These are phyloP conservation scores for Lerista edwardsae DNA, from an alignment of 2,797 vertebrate species.

Conservation along the genomic window DNA sequence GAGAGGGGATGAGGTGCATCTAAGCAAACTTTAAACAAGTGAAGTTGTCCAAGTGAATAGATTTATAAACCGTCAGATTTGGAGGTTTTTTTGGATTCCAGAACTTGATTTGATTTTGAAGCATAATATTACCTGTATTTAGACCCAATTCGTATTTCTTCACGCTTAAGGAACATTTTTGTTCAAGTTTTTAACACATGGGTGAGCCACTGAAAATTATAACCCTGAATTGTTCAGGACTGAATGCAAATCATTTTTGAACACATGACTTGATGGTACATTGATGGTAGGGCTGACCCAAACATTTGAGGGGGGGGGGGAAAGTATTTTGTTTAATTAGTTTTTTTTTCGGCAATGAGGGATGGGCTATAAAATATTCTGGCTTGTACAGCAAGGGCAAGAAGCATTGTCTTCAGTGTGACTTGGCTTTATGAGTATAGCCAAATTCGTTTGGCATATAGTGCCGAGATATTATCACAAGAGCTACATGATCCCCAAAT, in stretches of 20 bases:
- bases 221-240: neutral
- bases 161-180: neutral
- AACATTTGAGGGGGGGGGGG: neutral
- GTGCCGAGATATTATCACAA: neutral
- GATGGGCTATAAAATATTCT: neutral
- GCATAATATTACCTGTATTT: neutral
- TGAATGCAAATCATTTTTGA: neutral
- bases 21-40: neutral
- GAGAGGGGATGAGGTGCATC: too few species aligned
- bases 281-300: neutral
- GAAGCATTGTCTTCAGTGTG: neutral
- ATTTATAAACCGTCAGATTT: neutral
- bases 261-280: neutral
- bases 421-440: neutral
- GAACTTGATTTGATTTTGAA: neutral
- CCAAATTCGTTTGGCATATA: neutral
- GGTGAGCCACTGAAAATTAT: neutral
- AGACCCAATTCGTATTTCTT: neutral
- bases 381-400: neutral
- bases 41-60: neutral
- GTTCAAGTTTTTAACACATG: neutral
- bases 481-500: neutral
- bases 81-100: neutral
- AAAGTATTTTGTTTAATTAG: neutral
- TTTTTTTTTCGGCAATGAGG: neutral